Evolutionary conservation across 2,888 invertebrate species (phyloP), one percentile per base, ranked within the genome.

Genomic region (Oligia fasciuncula): DNA sequence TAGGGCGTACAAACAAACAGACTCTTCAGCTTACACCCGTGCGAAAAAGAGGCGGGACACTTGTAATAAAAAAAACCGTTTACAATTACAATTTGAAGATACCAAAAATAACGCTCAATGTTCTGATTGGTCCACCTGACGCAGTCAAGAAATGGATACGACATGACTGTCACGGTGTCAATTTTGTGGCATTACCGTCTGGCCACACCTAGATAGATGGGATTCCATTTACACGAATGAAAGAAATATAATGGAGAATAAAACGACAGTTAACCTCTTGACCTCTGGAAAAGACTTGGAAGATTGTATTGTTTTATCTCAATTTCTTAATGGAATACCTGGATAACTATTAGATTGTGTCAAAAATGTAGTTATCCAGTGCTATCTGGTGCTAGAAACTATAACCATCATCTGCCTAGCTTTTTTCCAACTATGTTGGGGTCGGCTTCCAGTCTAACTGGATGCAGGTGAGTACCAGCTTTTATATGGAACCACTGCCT

Each of bases 131-230:
- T 73, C 73, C 63, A 75, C 71, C 76, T 82, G 86, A 77, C 87
- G 75, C 74, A 65, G 60, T 40, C 72, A 40, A 51, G 76, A 76
- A 82, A 81, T 77, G 71, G 76, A 86, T 76, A 67, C 82, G 79
- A 84, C 81, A 80, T 66, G 84, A 84, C 83, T 77, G 76, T 68
- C 71, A 23, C 49, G 67, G 73, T 85, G 87, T 89, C 87, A 87
- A 87, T 88, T 80, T 85, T 76, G 65, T n/a, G 76, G 77, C 77
- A 82, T 88, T 88, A 86, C 76, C 65, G 73, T 62, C 67, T 72
- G 46, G 69, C 77, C 79, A 73, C 78, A n/a, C 78, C 77, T 51
- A 14, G 19, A 40, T 51, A 14, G 19, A 40, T 70, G 67, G 65
- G 54, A 76, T 66, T 43, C 77, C 74, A 73, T 80, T 79, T 76